phyloP scores from a whole-genome alignment of 2,113 vertebrate genomes.

The Pundamilia nyererei region DNA sequence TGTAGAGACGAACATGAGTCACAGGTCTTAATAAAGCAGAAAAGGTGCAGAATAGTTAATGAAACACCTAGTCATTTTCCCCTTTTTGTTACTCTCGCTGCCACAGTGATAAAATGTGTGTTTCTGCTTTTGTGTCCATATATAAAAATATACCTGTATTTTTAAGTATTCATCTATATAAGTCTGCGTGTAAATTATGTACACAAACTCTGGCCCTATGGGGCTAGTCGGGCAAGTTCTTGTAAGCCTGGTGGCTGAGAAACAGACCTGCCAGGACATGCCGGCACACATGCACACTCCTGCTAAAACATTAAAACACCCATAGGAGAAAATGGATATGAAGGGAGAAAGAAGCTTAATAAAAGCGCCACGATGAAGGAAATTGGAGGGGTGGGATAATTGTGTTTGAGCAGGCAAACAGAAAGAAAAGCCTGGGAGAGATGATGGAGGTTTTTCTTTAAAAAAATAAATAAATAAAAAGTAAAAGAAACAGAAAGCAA shows the following conservation, averaged over 20 bases:
- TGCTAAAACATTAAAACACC: background rate
- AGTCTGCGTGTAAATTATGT: background rate
- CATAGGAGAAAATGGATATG: background rate
- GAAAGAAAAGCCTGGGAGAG: background rate
- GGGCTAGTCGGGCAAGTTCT: constrained; percentile 20
- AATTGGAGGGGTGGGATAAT: background rate
- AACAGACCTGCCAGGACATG: constrained; percentile 21
- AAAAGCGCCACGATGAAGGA: background rate
- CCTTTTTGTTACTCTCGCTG: background rate
- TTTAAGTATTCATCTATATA: background rate
- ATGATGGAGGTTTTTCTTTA: background rate
- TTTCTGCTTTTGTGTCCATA: background rate
- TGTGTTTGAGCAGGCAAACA: background rate
- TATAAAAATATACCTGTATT: background rate
- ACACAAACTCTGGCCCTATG: background rate
- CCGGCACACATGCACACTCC: background rate
- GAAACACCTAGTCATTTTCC: constrained; percentile 16
- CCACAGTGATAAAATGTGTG: background rate
- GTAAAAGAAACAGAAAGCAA: constrained; percentile 8
- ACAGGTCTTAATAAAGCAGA: constrained; percentile 30
- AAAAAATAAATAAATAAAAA: background rate
- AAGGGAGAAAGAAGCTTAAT: background rate
- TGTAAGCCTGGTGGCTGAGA: background rate
- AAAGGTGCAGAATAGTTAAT: constrained; percentile 43
- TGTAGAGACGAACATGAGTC: constrained; percentile 4